Percentiles rank a stretch among this genome's conserved stretches.
These are phyloP conservation scores for Bufo bufo DNA, from an alignment of 2,113 vertebrate species.

Conservation along the genomic window DNA sequence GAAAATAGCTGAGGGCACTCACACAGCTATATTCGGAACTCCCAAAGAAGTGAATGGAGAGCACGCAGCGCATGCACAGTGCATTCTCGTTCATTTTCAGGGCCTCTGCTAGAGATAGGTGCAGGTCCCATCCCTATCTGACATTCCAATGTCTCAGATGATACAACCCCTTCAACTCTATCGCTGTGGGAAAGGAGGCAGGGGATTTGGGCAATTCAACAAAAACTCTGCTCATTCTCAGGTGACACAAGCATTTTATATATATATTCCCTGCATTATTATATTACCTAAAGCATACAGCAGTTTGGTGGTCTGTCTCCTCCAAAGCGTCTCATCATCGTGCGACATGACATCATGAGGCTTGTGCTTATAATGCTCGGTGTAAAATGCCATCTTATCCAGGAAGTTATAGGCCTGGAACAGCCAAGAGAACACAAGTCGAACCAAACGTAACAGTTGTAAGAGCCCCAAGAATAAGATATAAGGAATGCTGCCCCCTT, in stretches of 20 bases:
- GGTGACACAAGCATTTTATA: background rate
- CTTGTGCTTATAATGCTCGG: conserved; percentile 91
- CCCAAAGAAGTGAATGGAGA: too few species aligned
- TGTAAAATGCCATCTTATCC: conserved; percentile 97
- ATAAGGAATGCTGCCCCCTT: background rate
- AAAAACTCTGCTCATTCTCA: background rate
- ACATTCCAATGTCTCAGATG: too few species aligned
- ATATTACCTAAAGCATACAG: conserved; percentile 90
- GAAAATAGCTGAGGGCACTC: too few species aligned
- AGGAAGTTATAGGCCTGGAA: conserved; percentile 92
- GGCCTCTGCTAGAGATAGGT: too few species aligned
- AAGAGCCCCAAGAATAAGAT: background rate
- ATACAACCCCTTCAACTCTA: too few species aligned
- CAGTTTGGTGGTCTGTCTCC: conserved; percentile 85
- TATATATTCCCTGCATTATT: background rate
- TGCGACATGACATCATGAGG: conserved; percentile 88
- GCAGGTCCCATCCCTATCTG: too few species aligned
- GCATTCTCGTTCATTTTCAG: too few species aligned
- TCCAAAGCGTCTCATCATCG: conserved; percentile 93
- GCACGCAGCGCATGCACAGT: too few species aligned
- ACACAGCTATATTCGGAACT: too few species aligned
- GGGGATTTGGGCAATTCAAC: too few species aligned
- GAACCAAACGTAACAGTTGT: background rate
- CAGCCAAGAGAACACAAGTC: background rate
- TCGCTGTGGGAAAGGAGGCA: too few species aligned